Base-by-base conservation (phyloP, 2,113 vertebrate species). In the Petaurus breviceps region DNA sequence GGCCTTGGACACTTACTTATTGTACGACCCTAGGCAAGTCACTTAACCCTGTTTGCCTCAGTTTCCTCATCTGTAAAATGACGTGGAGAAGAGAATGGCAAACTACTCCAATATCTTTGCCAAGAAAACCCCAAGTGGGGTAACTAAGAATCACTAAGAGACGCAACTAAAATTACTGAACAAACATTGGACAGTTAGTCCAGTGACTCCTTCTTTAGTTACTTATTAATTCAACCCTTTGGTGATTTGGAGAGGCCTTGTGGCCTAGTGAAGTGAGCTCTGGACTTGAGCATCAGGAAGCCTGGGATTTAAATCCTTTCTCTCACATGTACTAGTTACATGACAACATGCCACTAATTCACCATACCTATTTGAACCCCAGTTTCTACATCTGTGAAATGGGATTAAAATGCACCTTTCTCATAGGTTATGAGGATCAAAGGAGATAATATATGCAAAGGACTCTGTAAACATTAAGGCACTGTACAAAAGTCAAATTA, bases 171-270 rank as follows among this genome's bases (percentile, higher is more conserved):
- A 84, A 68, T 68, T 0, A 68, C 31, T 37, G 31, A 68, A 37
- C 14, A 23, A 84, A 84, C 8, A 1, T 43, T 22, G 68, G 16
- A 90, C 22, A 90, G 22, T 46, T 6, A 84, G 55, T 68, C 11
- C 43, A 37, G 23, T 47, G 54, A 22, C 92, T 57, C 84, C 46
- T 12, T 94, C 5, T 89, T 16, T 25, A 95, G 51, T 0, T 19
- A 90, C 46, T 89, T 90, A 50, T 77, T 94, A 84, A 77, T 90
- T 93, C 49, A 25, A n/a, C 92, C 90, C 94, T 96, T 95, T 37
- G 94, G 53, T 53, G 89, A 93, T 52, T 54, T 8, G 8, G 11
- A 19, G 51, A 90, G 94, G 92, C 25, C 28, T 12, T n/a, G 14
- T 68, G 12, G 31, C 61, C 31, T 57, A 57, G 55, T 25, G 28